phyloP scores from a whole-genome alignment of 2,797 vertebrate genomes.

The Myioborus miniatus region DNA sequence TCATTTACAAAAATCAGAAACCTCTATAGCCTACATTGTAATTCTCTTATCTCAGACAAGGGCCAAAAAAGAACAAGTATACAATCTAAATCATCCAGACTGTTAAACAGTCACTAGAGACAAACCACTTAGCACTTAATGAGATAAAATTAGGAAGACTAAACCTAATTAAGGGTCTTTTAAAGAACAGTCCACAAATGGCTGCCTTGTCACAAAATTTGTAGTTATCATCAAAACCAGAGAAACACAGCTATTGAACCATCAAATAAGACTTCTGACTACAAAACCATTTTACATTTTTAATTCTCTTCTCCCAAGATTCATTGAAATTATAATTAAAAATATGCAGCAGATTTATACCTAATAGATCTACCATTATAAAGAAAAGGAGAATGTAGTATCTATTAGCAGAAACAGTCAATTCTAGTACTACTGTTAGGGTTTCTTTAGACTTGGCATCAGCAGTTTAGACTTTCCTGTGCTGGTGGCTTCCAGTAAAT shows the following conservation, averaged over 20 bases:
- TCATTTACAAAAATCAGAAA: background rate
- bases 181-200: background rate
- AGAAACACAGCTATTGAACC: background rate
- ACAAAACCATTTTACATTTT: background rate
- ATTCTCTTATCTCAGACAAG: background rate
- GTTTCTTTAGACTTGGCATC: background rate
- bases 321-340: background rate
- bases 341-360: background rate
- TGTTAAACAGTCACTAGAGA: background rate
- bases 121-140: background rate
- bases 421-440: background rate
- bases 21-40: background rate
- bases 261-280: background rate
- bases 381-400: background rate
- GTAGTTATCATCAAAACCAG: background rate
- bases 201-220: background rate
- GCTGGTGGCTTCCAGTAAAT: background rate
- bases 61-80: background rate
- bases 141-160: background rate
- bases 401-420: background rate
- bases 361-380: background rate
- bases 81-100: background rate
- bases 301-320: background rate
- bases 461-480: background rate
- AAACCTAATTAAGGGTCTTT: background rate